Evolutionary conservation across 2,888 invertebrate species (phyloP).

Genomic region (Ischnus inquisitorius): DNA sequence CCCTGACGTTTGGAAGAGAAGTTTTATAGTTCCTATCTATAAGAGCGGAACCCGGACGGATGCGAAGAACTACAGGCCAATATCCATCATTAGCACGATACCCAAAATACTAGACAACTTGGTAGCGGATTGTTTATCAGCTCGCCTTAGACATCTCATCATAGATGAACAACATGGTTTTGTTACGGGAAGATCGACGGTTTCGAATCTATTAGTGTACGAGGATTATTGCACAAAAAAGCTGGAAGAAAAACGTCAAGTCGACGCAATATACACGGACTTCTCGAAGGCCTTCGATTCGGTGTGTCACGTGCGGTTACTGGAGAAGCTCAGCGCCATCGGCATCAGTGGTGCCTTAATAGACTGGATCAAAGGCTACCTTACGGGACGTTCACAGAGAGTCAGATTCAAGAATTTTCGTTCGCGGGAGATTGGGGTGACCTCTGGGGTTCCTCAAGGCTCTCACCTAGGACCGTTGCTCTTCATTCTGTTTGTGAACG

Average conservation of each 20-base stretch:
- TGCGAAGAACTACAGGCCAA: background rate
- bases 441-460: slow-evolving; percentile 6
- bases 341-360: background rate
- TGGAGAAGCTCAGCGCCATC: background rate
- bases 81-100: background rate
- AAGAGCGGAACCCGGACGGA: too few species aligned
- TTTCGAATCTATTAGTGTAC: background rate
- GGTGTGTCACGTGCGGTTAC: background rate
- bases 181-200: background rate
- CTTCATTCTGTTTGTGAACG: background rate
- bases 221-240: background rate
- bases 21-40: background rate
- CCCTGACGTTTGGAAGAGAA: background rate
- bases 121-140: too few species aligned
- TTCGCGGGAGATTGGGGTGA: background rate
- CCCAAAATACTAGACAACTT: background rate
- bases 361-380: background rate
- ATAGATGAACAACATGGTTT: background rate
- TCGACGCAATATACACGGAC: background rate
- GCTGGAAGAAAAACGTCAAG: background rate
- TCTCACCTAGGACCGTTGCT: background rate
- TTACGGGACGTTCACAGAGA: background rate
- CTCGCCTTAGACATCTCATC: background rate
- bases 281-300: background rate
- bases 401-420: background rate